Evolutionary conservation across 2,113 vertebrate species (phyloP).

Genomic region (Eonycteris spelaea): DNA sequence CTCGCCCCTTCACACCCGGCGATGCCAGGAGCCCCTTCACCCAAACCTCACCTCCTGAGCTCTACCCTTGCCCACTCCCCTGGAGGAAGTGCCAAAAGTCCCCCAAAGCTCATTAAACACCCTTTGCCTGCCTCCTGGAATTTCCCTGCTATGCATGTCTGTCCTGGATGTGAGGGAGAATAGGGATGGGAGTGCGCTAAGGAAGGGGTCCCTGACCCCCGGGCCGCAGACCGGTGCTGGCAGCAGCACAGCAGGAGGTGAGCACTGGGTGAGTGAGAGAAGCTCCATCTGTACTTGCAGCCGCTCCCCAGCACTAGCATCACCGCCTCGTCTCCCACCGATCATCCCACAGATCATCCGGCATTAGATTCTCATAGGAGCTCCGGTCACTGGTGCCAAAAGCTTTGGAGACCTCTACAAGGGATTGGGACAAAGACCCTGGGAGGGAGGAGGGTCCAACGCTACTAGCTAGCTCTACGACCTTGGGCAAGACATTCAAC

Average conservation of each 20-base stretch:
- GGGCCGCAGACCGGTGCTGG: too few species aligned
- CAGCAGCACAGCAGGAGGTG: too few species aligned
- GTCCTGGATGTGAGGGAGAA: not conserved
- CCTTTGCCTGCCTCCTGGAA: not conserved
- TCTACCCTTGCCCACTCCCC: not conserved
- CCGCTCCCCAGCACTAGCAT: too few species aligned
- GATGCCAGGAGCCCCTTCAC: not conserved
- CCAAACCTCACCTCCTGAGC: not conserved
- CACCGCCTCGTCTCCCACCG: too few species aligned
- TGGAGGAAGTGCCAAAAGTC: not conserved
- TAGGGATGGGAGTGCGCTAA: too few species aligned
- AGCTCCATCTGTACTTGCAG: too few species aligned
- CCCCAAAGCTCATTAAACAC: conserved; percentile 43
- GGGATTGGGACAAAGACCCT: not conserved
- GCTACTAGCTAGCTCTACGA: not conserved
- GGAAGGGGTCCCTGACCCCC: too few species aligned
- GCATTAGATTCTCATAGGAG: too few species aligned
- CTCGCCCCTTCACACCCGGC: not conserved
- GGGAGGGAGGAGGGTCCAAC: not conserved
- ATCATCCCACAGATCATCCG: too few species aligned
- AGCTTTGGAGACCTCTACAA: too few species aligned
- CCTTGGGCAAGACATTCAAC: not conserved
- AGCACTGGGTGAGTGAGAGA: too few species aligned
- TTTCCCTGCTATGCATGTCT: not conserved
- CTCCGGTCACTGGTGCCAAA: too few species aligned